Percentiles rank a stretch among this genome's conserved stretches.
Evolutionary conservation across 1,140 invertebrate genomes (phyloP).

Genomic region (Venturia canescens): DNA sequence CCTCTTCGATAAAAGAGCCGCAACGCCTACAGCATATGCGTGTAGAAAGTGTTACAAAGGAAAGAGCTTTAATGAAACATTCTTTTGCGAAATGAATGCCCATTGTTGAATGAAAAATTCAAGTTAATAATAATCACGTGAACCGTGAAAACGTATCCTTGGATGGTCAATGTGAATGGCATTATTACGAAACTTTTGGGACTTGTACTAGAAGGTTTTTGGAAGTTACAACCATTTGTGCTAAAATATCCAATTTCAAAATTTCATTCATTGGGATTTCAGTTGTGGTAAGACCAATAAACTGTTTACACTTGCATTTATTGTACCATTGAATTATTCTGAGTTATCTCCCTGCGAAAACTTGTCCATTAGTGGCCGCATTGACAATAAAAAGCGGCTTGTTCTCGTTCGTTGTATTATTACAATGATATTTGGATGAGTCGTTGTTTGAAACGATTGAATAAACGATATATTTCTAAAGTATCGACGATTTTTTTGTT

Average conservation of each 20-base stretch:
- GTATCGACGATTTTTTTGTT: slow-evolving; percentile 10
- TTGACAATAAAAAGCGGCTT: not conserved
- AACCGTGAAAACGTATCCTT: no score
- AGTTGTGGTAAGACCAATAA: no score
- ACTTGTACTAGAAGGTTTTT: no score
- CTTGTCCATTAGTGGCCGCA: not conserved
- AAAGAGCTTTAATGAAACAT: not conserved
- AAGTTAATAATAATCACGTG: no score
- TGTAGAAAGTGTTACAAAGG: not conserved
- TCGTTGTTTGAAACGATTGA: slow-evolving; percentile 13
- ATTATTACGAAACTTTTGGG: no score
- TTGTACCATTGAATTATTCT: not conserved
- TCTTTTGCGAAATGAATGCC: not conserved
- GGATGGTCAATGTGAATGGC: no score
- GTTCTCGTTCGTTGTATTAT: not conserved
- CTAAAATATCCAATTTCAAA: no score
- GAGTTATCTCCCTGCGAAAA: no score
- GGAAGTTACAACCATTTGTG: no score
- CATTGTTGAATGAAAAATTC: no score
- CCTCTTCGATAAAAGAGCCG: not conserved
- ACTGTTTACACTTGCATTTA: not conserved
- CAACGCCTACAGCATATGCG: not conserved
- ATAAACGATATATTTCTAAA: not conserved
- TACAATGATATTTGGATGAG: not conserved
- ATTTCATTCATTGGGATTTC: no score